Conservation (phyloP, 2,888 invertebrate genomes). For the Hylaea fasciaria region DNA sequence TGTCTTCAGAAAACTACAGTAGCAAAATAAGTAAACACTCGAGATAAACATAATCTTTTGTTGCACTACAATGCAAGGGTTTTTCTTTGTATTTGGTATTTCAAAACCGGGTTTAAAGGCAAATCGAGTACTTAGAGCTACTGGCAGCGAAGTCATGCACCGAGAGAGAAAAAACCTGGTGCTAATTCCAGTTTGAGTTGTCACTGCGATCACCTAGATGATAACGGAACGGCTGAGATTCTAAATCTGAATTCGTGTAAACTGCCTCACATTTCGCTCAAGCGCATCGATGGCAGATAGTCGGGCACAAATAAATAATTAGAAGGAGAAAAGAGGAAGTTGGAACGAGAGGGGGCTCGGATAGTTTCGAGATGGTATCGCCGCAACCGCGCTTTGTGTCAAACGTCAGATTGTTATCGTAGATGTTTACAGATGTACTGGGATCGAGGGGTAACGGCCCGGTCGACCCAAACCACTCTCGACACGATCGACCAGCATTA, state of each 20-base stretch:
- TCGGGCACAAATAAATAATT: slow-evolving; percentile 83
- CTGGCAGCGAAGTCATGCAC: slow-evolving; percentile 4
- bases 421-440: slow-evolving; percentile 84
- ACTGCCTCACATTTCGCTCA: slow-evolving; percentile 73
- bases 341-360: slow-evolving; percentile 59
- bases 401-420: slow-evolving; percentile 82
- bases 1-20: not conserved
- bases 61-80: slow-evolving; percentile 26
- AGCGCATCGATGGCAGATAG: slow-evolving; percentile 82
- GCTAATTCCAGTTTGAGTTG: slow-evolving; percentile 61
- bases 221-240: slow-evolving; percentile 63
- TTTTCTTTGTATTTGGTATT: slow-evolving; percentile 22
- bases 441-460: slow-evolving; percentile 79
- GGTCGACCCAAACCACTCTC: slow-evolving; percentile 69
- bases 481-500: slow-evolving; percentile 71
- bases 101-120: slow-evolving; percentile 21
- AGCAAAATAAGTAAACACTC: slow-evolving; percentile 17
- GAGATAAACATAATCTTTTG: slow-evolving; percentile 45
- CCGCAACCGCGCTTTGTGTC: slow-evolving; percentile 83
- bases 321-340: slow-evolving; percentile 75
- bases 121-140: slow-evolving; percentile 39
- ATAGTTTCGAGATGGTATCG: slow-evolving; percentile 82
- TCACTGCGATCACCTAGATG: slow-evolving; percentile 74
- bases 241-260: slow-evolving; percentile 79
- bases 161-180: slow-evolving; percentile 44